A percentile compares a stretch with the other conserved stretches of the same genome.
Conservation (phyloP, 2,113 vertebrate genomes). For the Pteropus alecto region DNA sequence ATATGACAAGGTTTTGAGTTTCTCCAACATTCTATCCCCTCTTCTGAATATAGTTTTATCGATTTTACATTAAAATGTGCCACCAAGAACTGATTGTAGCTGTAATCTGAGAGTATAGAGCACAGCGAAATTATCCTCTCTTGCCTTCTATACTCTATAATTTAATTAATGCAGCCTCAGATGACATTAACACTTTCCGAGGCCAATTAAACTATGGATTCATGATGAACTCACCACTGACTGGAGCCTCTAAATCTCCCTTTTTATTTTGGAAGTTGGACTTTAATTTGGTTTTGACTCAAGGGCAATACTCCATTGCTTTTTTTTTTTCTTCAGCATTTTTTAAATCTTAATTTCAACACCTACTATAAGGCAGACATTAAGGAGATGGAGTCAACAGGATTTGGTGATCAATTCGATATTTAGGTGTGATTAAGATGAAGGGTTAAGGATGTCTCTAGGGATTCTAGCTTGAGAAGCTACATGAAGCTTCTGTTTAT, state of each 20-base stretch:
- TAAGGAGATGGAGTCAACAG: neutral
- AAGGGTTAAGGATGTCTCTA: neutral
- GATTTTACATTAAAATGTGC: constrained; percentile 28
- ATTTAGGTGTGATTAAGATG: neutral
- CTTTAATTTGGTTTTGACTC: neutral
- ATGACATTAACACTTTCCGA: neutral
- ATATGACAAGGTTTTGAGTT: neutral
- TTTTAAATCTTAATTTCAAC: neutral
- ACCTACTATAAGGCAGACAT: neutral
- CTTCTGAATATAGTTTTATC: neutral
- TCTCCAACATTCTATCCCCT: neutral
- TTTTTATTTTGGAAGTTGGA: constrained; percentile 24
- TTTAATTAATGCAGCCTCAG: neutral
- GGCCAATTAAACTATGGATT: neutral
- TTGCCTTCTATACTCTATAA: neutral
- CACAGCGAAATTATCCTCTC: neutral
- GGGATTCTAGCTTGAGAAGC: neutral
- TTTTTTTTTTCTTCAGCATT: neutral
- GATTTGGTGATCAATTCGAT: neutral
- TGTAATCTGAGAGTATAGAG: neutral
- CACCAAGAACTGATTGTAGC: neutral
- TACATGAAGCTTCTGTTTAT: neutral
- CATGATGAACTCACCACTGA: neutral
- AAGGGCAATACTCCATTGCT: neutral
- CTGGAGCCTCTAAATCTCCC: neutral